phyloP scores from a whole-genome alignment of 1,140 invertebrate species.

The Berghia stephanieae region DNA sequence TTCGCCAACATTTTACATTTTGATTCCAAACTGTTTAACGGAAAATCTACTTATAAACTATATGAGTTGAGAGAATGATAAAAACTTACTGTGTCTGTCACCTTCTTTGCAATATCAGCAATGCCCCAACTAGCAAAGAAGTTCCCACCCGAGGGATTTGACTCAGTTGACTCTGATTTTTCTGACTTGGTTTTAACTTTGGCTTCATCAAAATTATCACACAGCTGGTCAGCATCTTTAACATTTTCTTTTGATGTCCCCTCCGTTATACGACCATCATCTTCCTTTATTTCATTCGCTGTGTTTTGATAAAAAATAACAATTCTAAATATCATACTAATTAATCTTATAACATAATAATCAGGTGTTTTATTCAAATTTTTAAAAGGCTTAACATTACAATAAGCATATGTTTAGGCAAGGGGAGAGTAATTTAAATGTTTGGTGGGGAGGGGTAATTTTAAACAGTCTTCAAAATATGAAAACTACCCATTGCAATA shows the following conservation, averaged over 20 bases:
- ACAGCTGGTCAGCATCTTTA: too few species aligned
- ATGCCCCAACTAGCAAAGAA: conserved; percentile 59
- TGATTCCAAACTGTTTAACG: too few species aligned
- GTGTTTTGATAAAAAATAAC: not conserved
- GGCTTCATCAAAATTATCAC: not conserved
- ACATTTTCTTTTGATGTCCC: not conserved
- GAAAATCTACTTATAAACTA: not conserved
- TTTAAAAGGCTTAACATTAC: not conserved
- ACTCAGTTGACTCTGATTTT: not conserved
- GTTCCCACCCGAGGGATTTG: not conserved
- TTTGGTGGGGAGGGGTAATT: not conserved
- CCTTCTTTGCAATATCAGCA: conserved; percentile 56
- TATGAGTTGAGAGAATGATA: not conserved
- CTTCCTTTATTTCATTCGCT: not conserved
- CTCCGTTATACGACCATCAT: not conserved
- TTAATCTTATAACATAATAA: not conserved
- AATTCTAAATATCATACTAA: not conserved
- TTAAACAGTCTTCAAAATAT: not conserved
- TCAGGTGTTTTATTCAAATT: not conserved
- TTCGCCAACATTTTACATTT: too few species aligned
- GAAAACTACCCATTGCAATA: not conserved
- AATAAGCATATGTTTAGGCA: too few species aligned
- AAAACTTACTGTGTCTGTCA: conserved; percentile 55
- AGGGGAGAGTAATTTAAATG: too few species aligned
- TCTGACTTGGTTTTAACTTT: not conserved